phyloP scores from a whole-genome alignment of 2,113 vertebrate genomes.

The Equus przewalskii region DNA sequence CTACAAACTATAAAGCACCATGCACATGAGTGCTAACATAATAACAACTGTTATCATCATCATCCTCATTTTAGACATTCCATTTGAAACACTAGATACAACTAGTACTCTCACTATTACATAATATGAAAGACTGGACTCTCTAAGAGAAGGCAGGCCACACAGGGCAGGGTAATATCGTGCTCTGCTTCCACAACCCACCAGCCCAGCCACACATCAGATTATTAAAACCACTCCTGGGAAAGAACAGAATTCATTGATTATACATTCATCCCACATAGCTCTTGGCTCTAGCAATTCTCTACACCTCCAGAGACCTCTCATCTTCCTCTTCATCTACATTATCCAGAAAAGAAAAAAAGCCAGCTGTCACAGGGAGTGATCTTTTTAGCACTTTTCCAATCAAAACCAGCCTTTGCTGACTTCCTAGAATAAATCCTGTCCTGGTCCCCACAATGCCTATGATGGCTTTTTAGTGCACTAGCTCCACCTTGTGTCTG shows the following conservation, averaged over 20 bases:
- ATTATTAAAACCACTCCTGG: conserved; percentile 71
- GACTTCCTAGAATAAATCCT: conserved; percentile 81
- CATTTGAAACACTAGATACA: background rate
- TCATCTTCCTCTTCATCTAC: conserved; percentile 79
- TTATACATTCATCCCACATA: conserved; percentile 80
- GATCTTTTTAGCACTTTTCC: conserved; percentile 79
- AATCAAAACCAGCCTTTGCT: conserved; percentile 79
- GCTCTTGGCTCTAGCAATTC: conserved; percentile 75
- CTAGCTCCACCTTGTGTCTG: conserved; percentile 86
- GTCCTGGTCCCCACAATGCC: background rate
- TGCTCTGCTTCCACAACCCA: conserved; percentile 61
- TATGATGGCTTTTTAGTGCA: conserved; percentile 75
- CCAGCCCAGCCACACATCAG: conserved; percentile 66
- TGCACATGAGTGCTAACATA: too few species aligned
- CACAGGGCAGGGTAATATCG: background rate
- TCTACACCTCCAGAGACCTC: conserved; percentile 81
- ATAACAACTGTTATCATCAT: background rate
- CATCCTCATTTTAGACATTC: background rate
- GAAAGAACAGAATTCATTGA: conserved; percentile 74
- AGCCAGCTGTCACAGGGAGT: conserved; percentile 79
- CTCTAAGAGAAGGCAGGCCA: background rate
- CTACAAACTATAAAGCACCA: background rate
- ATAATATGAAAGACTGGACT: conserved; percentile 15
- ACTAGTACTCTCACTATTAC: background rate
- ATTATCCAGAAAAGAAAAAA: conserved; percentile 81